Evolutionary conservation across 2,797 vertebrate species (phyloP).

Genomic region (Ptychadena robeensis): DNA sequence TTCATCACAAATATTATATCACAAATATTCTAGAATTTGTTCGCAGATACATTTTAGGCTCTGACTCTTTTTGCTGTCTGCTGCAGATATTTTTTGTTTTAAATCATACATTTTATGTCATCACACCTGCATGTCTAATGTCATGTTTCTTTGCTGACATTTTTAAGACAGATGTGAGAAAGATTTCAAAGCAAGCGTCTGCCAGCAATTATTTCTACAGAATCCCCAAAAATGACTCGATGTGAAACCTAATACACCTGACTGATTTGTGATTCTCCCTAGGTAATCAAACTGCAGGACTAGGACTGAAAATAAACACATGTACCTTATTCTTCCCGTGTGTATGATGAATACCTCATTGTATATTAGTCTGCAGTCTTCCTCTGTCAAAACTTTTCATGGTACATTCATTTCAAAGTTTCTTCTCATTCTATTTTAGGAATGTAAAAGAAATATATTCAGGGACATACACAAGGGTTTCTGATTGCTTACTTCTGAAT

Average conservation of each 20-base stretch:
- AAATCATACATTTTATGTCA: slow-evolving; percentile 2
- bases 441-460: background rate
- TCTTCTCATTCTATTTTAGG: background rate
- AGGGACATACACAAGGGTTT: background rate
- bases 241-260: slow-evolving; percentile 2
- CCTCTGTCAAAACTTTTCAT: background rate
- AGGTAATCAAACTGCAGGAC: slow-evolving; percentile 28
- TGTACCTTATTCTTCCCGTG: slow-evolving; percentile 1
- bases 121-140: slow-evolving; percentile 35
- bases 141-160: background rate
- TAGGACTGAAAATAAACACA: background rate
- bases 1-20: too few relatives aligned
- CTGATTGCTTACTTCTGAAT: background rate
- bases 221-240: slow-evolving; percentile 15
- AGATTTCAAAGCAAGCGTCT: slow-evolving; percentile 9
- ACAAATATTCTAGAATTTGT: background rate
- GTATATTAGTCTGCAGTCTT: background rate
- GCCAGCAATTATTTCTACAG: slow-evolving; percentile 23
- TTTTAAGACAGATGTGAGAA: slow-evolving; percentile 24
- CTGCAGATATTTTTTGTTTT: background rate
- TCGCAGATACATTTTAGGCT: background rate
- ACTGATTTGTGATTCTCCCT: slow-evolving; percentile 7
- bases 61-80: background rate
- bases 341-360: background rate
- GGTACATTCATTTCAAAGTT: background rate